phyloP scores from a whole-genome alignment of 2,113 vertebrate species.

The Peromyscus maniculatus region DNA sequence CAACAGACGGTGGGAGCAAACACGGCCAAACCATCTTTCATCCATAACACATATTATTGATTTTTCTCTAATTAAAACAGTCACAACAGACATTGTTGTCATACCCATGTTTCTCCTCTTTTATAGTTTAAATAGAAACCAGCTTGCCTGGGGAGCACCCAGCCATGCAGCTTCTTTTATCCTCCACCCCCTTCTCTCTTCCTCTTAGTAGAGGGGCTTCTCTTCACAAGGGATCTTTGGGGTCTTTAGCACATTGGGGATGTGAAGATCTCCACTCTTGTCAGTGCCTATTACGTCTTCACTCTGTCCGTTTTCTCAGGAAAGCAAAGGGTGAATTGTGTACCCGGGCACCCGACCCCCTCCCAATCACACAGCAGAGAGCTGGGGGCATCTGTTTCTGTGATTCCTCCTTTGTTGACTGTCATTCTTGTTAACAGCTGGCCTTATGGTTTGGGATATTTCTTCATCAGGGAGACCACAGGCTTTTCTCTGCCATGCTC shows the following conservation, averaged over 20 bases:
- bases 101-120: conserved; percentile 69
- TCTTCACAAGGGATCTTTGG: conserved; percentile 34
- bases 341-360: background rate
- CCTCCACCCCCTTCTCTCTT: background rate
- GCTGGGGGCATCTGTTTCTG: conserved; percentile 60
- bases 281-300: conserved; percentile 11
- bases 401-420: conserved; percentile 57
- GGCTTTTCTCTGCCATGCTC: conserved; percentile 28
- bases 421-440: conserved; percentile 33
- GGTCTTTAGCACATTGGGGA: conserved; percentile 39
- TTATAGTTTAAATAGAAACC: conserved; percentile 75
- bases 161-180: conserved; percentile 43
- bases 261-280: conserved; percentile 16
- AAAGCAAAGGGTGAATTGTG: conserved; percentile 34
- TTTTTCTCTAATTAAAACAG: conserved; percentile 80
- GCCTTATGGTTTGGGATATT: conserved; percentile 47
- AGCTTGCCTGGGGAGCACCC: conserved; percentile 67
- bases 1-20: conserved; percentile 63
- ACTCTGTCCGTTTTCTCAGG: background rate
- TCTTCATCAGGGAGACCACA: conserved; percentile 34
- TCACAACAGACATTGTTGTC: conserved; percentile 73
- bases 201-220: background rate
- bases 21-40: conserved; percentile 71
- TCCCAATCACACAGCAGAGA: background rate
- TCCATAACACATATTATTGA: conserved; percentile 67